phyloP scores from a whole-genome alignment of 2,113 vertebrate species.

The Gasterosteus nipponicus region DNA sequence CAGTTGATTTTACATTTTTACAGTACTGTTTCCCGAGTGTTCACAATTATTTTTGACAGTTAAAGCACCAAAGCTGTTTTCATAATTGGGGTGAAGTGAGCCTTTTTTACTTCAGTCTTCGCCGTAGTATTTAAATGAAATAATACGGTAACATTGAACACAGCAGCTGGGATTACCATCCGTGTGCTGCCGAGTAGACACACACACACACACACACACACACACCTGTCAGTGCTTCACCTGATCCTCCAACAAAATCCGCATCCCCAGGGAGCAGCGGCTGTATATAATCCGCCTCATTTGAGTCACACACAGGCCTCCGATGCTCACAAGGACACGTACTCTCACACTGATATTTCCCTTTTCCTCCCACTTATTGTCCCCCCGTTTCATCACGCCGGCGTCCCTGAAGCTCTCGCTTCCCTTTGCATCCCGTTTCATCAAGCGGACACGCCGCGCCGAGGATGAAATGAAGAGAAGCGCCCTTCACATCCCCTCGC shows the following conservation, averaged over 20 bases:
- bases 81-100: background rate
- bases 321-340: too few relatives aligned
- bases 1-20: too few relatives aligned
- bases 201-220: background rate
- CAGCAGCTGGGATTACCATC: conserved; percentile 35
- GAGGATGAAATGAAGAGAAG: background rate
- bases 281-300: conserved; percentile 33
- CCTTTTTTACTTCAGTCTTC: conserved; percentile 5
- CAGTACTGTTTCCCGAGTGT: too few relatives aligned
- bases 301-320: conserved; percentile 23
- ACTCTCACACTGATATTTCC: background rate
- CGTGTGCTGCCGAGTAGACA: background rate
- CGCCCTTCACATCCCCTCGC: background rate
- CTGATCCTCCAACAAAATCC: conserved; percentile 36
- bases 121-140: conserved; percentile 11
- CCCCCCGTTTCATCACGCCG: conserved; percentile 36
- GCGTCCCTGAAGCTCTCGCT: conserved; percentile 39
- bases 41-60: too few relatives aligned
- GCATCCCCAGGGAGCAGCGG: conserved; percentile 37
- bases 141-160: conserved; percentile 1
- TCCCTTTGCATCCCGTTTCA: conserved; percentile 40
- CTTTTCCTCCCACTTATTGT: conserved; percentile 6
- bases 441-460: conserved; percentile 13
- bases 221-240: conserved; percentile 54
- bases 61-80: background rate